These are phyloP conservation scores for Puffinus mauretanicus DNA, from an alignment of 2,113 vertebrate species.

Conservation along the genomic window DNA sequence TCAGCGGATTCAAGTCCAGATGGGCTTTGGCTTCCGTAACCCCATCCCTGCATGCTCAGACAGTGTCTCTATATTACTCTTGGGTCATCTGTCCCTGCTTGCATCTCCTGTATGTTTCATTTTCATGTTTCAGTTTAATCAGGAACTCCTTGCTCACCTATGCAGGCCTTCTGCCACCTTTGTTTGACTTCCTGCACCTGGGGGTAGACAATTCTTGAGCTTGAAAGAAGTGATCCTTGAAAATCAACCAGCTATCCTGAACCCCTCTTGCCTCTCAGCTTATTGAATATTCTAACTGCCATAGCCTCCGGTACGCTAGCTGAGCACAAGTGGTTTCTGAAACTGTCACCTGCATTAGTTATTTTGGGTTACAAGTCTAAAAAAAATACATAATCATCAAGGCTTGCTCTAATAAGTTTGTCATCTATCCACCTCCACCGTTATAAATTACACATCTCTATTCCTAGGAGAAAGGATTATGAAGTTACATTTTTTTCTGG, in stretches of 20 bases:
- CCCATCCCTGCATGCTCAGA: not conserved
- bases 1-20: not conserved
- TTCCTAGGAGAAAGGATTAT: not conserved
- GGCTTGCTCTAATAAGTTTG: not conserved
- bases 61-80: not conserved
- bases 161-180: not conserved
- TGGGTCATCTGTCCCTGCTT: no score
- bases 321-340: not conserved
- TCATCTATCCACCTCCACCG: not conserved
- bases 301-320: not conserved
- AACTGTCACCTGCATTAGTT: accelerated
- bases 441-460: not conserved
- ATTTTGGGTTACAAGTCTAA: not conserved
- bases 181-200: not conserved
- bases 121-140: not conserved
- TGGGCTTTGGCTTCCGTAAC: not conserved
- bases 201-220: not conserved
- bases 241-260: not conserved
- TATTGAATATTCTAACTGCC: not conserved
- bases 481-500: not conserved
- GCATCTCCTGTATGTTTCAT: not conserved
- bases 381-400: not conserved
- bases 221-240: not conserved
- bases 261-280: not conserved
- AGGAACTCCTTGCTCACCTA: not conserved